A percentile compares a stretch with the other conserved stretches of the same genome.
Conservation (phyloP, 2,113 vertebrate species). For the Leucopsar rothschildi region DNA sequence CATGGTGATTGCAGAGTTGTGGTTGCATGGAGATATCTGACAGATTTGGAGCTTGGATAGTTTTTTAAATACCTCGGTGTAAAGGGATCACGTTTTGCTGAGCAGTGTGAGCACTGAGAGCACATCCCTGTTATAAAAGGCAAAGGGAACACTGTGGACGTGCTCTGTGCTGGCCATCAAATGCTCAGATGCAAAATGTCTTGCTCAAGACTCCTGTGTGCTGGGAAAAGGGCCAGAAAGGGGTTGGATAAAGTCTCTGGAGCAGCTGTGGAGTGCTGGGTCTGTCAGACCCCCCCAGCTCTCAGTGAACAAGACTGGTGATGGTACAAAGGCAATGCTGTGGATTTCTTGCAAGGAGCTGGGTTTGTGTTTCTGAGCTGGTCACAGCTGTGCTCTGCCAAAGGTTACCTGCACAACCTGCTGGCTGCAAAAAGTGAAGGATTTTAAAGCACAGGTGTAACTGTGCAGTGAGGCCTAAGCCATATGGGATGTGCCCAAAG, state of each 20-base stretch:
- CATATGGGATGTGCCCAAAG: neutral
- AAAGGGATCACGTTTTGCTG: neutral
- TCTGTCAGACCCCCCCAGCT: neutral
- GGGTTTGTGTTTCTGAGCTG: neutral
- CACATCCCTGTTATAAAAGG: neutral
- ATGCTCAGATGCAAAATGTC: neutral
- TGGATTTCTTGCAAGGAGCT: neutral
- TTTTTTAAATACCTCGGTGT: neutral
- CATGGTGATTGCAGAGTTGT: neutral
- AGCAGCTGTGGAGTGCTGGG: neutral
- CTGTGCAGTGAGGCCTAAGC: neutral
- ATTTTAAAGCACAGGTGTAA: neutral
- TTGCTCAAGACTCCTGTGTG: neutral
- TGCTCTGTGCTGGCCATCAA: neutral
- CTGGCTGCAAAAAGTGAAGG: neutral
- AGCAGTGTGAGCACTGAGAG: neutral
- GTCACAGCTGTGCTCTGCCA: neutral
- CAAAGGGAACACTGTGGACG: accelerated
- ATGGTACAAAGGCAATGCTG: accelerated
- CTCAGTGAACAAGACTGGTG: neutral
- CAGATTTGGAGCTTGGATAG: neutral
- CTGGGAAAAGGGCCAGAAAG: neutral
- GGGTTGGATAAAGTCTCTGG: neutral
- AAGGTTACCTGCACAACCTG: neutral
- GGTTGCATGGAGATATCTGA: neutral